Base-by-base conservation (phyloP, 1,140 invertebrate genomes). In the Cephus cinctus region DNA sequence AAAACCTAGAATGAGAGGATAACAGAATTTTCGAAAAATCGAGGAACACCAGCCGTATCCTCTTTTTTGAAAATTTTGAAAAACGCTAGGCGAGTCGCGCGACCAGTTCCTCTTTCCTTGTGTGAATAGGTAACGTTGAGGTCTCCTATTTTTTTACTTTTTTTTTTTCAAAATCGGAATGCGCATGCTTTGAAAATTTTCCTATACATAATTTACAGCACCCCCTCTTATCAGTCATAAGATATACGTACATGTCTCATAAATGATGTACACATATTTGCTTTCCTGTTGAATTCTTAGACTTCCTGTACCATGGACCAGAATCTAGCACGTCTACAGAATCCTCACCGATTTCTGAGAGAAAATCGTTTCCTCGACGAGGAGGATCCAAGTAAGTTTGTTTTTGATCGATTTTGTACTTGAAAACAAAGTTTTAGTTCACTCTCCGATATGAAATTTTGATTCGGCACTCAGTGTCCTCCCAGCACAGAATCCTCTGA, bases 281-380 rank as follows among this genome's bases (percentile, higher is more conserved):
- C 9, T 43, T 32, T 36, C 43, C 40, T n/a, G n/a, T n/a, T n/a
- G n/a, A n/a, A 63, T 35, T 68, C 65, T 0, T 59, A 78, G 76
- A 79, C 71, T 77, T 79, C 68, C 63, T 79, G 66, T 78, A 79
- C 69, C 77, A 79, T 71, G 75, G 75, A 69, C 77, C 75, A 71
- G 77, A 79, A 77, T 79, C 77, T 69, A 78, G 78, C 69, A 78
- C 78, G 69, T 78, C 78, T 70, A 79, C 77, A 68, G 78, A 79
- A 74, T 74, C 77, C 66, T 79, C 78, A 71, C 78, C 78, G 65
- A 73, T 78, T 73, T 73, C 74, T 73, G 78, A 78, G 75, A 75
- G 76, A 73, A 78, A 78, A 76, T 78, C 76, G 65, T 77, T 77
- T 75, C 75, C 74, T 73, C 66, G 75, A 73, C 69, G 73, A 67